phyloP scores from a whole-genome alignment of 2,888 invertebrate species.

The Pammene fasciana region DNA sequence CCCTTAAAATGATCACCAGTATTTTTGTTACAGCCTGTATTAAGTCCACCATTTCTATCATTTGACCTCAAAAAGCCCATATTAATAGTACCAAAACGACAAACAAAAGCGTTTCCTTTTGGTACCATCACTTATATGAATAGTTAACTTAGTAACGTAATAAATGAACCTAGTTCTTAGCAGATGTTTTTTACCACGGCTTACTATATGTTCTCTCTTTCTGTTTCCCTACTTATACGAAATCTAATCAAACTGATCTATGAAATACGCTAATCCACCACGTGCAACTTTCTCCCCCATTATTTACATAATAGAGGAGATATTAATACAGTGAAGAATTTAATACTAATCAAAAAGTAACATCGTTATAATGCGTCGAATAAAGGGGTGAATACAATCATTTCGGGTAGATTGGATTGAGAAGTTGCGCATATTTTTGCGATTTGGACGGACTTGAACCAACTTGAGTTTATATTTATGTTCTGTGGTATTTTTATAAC shows the following conservation, averaged over 20 bases:
- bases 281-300: slow-evolving; percentile 41
- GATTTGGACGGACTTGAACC: background rate
- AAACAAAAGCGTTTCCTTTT: too few species aligned
- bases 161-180: too few species aligned
- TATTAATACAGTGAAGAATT: slow-evolving; percentile 40
- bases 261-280: slow-evolving; percentile 51
- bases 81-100: too few species aligned
- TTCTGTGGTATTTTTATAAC: too few species aligned
- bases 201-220: background rate
- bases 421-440: slow-evolving; percentile 2
- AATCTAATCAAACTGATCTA: background rate
- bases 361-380: slow-evolving; percentile 21
- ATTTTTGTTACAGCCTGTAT: too few species aligned
- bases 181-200: too few species aligned
- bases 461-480: too few species aligned
- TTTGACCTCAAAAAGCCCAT: too few species aligned
- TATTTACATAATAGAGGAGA: slow-evolving; percentile 41
- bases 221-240: background rate
- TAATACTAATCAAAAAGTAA: slow-evolving; percentile 40
- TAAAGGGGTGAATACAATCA: slow-evolving; percentile 33
- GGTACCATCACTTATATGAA: too few species aligned
- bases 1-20: too few species aligned
- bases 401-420: background rate
- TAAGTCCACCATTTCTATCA: too few species aligned
- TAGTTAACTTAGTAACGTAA: too few species aligned